Evolutionary conservation across 64 coral and sea anemone genomes (phyloP).

Genomic region (Anthopleura sola): DNA sequence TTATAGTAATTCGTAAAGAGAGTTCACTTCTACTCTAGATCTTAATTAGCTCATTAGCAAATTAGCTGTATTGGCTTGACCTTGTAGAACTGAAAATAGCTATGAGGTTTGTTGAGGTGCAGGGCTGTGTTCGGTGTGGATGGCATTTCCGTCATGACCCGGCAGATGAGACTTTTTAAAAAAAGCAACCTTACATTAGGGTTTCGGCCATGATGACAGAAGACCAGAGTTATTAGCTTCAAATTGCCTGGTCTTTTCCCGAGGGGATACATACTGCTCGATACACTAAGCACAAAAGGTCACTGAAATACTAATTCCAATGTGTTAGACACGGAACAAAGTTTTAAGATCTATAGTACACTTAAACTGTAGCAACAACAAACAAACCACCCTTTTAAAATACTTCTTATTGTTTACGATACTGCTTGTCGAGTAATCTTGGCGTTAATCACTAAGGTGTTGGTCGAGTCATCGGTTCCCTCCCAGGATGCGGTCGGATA

Average conservation of each 20-base stretch:
- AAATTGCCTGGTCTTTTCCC: background rate
- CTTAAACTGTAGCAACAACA: background rate
- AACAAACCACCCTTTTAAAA: background rate
- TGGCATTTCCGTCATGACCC: constrained; percentile 1
- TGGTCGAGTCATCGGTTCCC: background rate
- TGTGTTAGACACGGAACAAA: background rate
- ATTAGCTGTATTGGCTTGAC: constrained; percentile 12
- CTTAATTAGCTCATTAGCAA: constrained; percentile 14
- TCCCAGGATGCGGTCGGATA: background rate
- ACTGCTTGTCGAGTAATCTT: background rate
- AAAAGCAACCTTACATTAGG: background rate
- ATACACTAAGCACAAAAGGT: background rate
- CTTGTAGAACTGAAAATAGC: constrained; percentile 4
- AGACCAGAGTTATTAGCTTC: background rate
- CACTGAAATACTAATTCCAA: background rate
- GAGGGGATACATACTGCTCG: background rate
- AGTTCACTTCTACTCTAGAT: constrained; percentile 2
- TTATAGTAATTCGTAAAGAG: background rate
- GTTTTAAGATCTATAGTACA: background rate
- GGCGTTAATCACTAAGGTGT: background rate
- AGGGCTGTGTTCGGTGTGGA: background rate
- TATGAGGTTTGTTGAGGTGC: background rate
- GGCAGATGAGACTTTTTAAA: background rate
- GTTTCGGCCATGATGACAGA: background rate
- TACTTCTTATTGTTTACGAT: background rate